A percentile compares a stretch with the other conserved stretches of the same genome.
Evolutionary conservation across 2,113 vertebrate species (phyloP).

Genomic region (Lasiurus borealis): DNA sequence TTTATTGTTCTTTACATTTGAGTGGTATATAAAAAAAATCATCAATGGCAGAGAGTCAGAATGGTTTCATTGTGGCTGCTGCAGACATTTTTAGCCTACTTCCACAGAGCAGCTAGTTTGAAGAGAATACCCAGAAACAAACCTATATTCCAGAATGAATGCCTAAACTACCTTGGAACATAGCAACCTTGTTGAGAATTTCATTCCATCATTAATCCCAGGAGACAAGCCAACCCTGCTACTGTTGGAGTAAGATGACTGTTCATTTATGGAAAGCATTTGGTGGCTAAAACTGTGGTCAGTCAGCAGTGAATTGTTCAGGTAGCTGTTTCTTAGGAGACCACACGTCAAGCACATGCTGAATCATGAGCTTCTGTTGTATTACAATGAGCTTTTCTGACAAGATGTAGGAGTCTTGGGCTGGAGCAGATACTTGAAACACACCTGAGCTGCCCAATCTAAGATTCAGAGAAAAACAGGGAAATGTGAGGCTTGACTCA

Average conservation of each 20-base stretch:
- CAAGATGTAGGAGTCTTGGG: background rate
- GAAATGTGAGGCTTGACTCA: background rate
- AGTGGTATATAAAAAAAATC: conserved; percentile 34
- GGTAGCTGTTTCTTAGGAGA: conserved; percentile 68
- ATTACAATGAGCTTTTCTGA: conserved; percentile 65
- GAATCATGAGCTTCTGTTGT: conserved; percentile 68
- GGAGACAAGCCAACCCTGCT: background rate
- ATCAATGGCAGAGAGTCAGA: background rate
- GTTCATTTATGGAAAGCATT: conserved; percentile 13
- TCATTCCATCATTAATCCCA: background rate
- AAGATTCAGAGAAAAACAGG: background rate
- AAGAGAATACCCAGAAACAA: conserved; percentile 1
- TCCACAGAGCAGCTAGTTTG: background rate
- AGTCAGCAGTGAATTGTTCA: conserved; percentile 19
- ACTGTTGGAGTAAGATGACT: background rate
- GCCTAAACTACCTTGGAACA: background rate
- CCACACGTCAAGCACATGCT: conserved; percentile 66
- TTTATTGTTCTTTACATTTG: background rate
- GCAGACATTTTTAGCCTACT: background rate
- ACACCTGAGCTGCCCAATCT: conserved; percentile 45
- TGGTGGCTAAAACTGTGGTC: conserved; percentile 31
- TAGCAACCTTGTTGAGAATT: background rate
- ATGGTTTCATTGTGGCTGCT: background rate
- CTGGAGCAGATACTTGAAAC: conserved; percentile 53
- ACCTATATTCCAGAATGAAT: background rate